These are phyloP conservation scores for Nymphalis io DNA, from an alignment of 1,140 invertebrate species.

Conservation along the genomic window DNA sequence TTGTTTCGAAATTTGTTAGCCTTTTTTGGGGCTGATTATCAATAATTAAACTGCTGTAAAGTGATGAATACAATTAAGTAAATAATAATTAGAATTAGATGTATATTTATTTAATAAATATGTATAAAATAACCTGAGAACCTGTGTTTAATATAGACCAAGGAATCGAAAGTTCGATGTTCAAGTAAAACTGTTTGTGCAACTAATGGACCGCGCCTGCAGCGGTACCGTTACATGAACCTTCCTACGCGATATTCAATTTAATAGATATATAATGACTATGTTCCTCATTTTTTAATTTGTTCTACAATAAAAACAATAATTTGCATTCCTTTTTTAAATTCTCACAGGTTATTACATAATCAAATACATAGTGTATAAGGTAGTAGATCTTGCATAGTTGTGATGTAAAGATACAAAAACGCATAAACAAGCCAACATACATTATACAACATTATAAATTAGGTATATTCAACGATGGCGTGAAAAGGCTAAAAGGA, in stretches of 20 bases:
- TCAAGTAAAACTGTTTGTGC: conserved; percentile 48
- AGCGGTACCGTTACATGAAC: conserved; percentile 10
- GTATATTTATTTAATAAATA: background rate
- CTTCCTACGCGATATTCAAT: background rate
- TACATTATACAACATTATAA: background rate
- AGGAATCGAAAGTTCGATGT: background rate
- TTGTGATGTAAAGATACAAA: too few species aligned
- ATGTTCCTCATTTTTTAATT: background rate
- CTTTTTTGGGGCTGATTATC: background rate
- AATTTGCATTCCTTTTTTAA: too few species aligned
- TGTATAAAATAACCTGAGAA: background rate
- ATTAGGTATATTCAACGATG: background rate
- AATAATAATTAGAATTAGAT: too few species aligned
- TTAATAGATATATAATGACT: background rate
- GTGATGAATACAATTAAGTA: too few species aligned
- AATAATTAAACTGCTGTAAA: too few species aligned
- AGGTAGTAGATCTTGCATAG: too few species aligned
- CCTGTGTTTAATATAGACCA: background rate
- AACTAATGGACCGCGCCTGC: conserved; percentile 63
- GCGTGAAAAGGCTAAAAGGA: background rate
- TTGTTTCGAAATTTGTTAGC: background rate
- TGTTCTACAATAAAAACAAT: too few species aligned
- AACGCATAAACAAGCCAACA: too few species aligned
- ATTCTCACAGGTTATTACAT: too few species aligned
- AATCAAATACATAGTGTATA: too few species aligned